Base-by-base conservation (phyloP, 2,113 vertebrate genomes). In the Antechinus flavipes region DNA sequence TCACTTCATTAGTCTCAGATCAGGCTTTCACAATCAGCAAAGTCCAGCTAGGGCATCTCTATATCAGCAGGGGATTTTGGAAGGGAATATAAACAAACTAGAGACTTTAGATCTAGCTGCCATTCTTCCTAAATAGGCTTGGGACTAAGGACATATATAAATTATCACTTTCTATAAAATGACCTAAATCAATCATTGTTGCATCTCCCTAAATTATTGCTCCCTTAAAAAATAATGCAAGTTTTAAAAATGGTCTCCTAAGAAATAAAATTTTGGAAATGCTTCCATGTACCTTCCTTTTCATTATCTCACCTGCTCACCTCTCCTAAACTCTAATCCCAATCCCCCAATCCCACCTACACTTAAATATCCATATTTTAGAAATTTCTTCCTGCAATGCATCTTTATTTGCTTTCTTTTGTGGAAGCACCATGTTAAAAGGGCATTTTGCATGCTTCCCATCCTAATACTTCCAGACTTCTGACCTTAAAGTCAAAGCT, bases 401-500 rank as follows among this genome's bases (percentile, higher is more conserved):
- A 8, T 84, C 16, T 84, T 42, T 7, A 84, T 7, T 42, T 84
- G 19, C 68, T 26, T 23, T 42, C 68, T 23, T 84, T n/a, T 84
- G 12, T 68, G 61, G 61, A 4, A 35, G 27, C 11, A 16, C 12
- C 61, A 0, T 84, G n/a, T 8, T 84, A 42, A n/a, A 84, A 22
- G 19, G 7, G 19, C 19, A 42, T 84, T 84, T 42, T 84, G 35
- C 16, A 84, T 0, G 9, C 42, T 84, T 84, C 19, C 16, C 5
- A 30, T 6, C n/a, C 54, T 50, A 68, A 46, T 35, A 68, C 84
- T 2, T 23, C n/a, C 23, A 19, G 4, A 10, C 19, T 27, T 5
- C 50, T 55, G 90, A 94, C 49, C 30, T 93, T 16, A 25, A 92
- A 42, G 25, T 52, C 91, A 96, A 91, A 93, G 54, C 54, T 3